phyloP scores from a whole-genome alignment of 2,113 vertebrate genomes.

The Cinclus cinclus region DNA sequence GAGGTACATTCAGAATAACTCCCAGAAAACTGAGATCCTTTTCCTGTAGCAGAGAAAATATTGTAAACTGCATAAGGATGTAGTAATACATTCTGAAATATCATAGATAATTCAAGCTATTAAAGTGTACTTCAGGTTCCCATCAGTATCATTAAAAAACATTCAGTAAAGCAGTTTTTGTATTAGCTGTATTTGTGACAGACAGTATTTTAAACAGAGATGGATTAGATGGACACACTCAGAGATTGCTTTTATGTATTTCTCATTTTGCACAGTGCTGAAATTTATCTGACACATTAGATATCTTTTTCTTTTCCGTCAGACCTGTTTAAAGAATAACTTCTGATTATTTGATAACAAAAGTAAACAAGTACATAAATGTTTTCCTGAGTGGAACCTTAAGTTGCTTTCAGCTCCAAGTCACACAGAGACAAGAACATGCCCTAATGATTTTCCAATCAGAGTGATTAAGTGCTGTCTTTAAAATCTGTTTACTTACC shows the following conservation, averaged over 20 bases:
- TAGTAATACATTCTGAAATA: not conserved
- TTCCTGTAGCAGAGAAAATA: not conserved
- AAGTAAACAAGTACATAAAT: not conserved
- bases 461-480: not conserved
- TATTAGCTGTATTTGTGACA: not conserved
- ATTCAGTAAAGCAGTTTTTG: not conserved
- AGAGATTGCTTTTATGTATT: not conserved
- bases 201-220: not conserved
- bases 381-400: not conserved
- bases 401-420: not conserved
- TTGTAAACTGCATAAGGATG: not conserved
- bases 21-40: not conserved
- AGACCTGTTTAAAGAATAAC: not conserved
- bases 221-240: not conserved
- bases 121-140: not conserved
- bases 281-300: not conserved
- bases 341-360: not conserved
- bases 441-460: conserved; percentile 10
- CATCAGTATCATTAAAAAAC: not conserved
- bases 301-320: not conserved
- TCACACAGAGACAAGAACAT: not conserved
- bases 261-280: not conserved
- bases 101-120: not conserved
- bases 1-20: not conserved
- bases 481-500: not conserved